A percentile compares a stretch with the other conserved stretches of the same genome.
Conservation (phyloP, 2,797 vertebrate genomes). For the Xerus rutilus region DNA sequence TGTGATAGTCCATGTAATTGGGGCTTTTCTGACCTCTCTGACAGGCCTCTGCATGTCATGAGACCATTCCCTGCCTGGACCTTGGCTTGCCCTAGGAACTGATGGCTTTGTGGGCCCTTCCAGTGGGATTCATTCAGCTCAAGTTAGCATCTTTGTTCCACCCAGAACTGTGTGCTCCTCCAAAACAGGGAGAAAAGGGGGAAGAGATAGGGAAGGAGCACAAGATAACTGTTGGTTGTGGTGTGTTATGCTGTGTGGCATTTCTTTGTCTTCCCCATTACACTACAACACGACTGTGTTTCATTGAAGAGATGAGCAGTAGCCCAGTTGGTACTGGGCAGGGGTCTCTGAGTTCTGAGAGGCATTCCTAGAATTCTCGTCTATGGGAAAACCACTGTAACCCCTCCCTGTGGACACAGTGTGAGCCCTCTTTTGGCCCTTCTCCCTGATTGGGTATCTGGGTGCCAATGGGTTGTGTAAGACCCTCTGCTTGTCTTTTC, state of each 20-base stretch:
- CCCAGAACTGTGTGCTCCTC: not conserved
- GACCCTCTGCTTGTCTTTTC: not conserved
- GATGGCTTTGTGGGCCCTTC: not conserved
- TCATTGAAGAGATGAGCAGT: not conserved
- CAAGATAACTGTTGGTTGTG: not conserved
- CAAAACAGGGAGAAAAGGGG: not conserved
- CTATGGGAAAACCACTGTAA: not conserved
- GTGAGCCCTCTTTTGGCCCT: not conserved
- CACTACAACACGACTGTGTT: not conserved
- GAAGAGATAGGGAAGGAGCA: not conserved
- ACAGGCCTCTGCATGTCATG: not conserved
- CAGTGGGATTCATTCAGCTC: not conserved
- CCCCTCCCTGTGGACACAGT: not conserved
- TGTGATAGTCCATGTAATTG: not conserved
- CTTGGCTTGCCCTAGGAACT: not conserved
- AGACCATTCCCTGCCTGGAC: not conserved
- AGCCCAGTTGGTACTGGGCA: not conserved
- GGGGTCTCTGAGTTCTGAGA: not conserved
- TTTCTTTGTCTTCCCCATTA: not conserved
- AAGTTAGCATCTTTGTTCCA: not conserved
- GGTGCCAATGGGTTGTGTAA: not conserved
- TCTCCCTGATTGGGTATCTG: not conserved
- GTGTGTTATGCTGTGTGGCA: not conserved
- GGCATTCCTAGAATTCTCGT: not conserved
- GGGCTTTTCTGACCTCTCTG: not conserved